phyloP scores from a whole-genome alignment of 2,113 vertebrate species.

The Calypte anna region DNA sequence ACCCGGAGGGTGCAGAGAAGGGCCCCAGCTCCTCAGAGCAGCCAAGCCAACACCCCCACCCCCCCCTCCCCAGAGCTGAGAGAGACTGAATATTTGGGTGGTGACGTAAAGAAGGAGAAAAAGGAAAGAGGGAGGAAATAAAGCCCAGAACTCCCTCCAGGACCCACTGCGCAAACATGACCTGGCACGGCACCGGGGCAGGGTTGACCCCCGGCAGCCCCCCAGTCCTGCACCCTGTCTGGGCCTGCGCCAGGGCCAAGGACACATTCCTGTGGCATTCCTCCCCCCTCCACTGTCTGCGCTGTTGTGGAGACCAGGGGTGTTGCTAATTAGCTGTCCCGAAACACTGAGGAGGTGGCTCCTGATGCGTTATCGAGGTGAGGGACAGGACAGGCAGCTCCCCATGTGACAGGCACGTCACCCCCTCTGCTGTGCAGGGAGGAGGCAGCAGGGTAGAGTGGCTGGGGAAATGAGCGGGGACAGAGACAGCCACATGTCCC shows the following conservation, averaged over 20 bases:
- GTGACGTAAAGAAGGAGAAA: conserved; percentile 49
- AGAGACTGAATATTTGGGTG: conserved; percentile 26
- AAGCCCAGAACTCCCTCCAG: background rate
- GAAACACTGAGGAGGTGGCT: background rate
- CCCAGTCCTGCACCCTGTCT: background rate
- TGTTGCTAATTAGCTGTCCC: background rate
- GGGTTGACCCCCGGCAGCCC: background rate
- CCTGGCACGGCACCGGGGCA: background rate
- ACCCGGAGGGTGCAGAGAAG: background rate
- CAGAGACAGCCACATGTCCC: background rate
- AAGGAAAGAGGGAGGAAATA: background rate
- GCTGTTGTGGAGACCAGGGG: background rate
- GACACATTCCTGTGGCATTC: conserved; percentile 10
- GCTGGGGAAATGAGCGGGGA: background rate
- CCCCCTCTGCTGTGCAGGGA: rapidly evolving
- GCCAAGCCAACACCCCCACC: background rate
- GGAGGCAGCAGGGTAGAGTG: background rate
- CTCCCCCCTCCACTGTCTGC: rapidly evolving
- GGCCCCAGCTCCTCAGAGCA: background rate
- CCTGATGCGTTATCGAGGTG: background rate
- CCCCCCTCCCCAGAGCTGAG: background rate
- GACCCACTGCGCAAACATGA: background rate
- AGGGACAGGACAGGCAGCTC: background rate
- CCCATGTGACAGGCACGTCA: background rate
- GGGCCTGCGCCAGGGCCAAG: background rate